Percentiles rank a stretch among this genome's conserved stretches.
Conservation (phyloP, 2,113 vertebrate genomes). For the Onychostoma macrolepis region DNA sequence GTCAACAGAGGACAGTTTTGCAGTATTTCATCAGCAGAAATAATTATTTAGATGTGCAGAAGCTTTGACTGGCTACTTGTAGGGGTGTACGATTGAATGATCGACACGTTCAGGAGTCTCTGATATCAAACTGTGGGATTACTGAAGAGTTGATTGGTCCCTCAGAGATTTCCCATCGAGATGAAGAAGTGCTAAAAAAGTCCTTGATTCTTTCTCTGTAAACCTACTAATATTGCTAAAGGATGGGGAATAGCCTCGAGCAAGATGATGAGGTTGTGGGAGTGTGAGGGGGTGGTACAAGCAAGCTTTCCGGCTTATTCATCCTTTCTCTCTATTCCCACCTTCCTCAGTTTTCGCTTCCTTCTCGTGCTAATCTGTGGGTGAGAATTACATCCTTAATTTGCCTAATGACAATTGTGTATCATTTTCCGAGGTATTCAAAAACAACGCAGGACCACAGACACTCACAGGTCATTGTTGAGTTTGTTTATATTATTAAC, state of each 20-base stretch:
- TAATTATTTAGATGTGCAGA: neutral
- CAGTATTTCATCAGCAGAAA: neutral
- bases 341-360: constrained; percentile 18
- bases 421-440: neutral
- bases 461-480: neutral
- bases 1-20: neutral
- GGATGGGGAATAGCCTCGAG: constrained; percentile 57
- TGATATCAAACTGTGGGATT: constrained; percentile 59
- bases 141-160: constrained; percentile 68
- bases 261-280: constrained; percentile 44
- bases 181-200: constrained; percentile 56
- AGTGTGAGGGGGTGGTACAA: constrained; percentile 33
- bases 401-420: neutral
- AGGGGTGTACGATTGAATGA: constrained; percentile 46
- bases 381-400: constrained; percentile 36
- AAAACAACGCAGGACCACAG: neutral
- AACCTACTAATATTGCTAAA: constrained; percentile 65
- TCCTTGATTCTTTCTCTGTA: constrained; percentile 53
- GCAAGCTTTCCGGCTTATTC: constrained; percentile 31
- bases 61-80: constrained; percentile 46
- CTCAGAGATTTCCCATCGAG: constrained; percentile 64
- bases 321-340: constrained; percentile 47
- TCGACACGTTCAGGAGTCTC: constrained; percentile 42
- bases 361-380: constrained; percentile 27
- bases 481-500: neutral